Evolutionary conservation across 1,140 invertebrate species (phyloP), one percentile per base, ranked within the genome.

Genomic region (Luehdorfia chinensis): DNA sequence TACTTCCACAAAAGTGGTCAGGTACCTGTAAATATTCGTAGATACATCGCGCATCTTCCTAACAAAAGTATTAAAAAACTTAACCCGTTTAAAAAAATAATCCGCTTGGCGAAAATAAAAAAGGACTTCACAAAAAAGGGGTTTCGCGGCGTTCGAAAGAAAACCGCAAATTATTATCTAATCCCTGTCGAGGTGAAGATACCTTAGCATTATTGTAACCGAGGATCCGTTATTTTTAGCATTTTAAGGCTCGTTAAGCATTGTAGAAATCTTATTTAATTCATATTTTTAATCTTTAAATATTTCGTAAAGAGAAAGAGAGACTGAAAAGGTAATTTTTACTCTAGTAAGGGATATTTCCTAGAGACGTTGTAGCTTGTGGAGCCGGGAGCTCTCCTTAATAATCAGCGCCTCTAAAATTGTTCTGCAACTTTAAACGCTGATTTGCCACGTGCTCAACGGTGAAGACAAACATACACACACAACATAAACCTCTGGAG

Each of bases 41-140:
- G 37, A 25, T 23, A 41, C 6, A 11, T 34, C 14, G 27, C 14
- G 18, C 8, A 14, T 39, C 21, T 13, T 19, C 13, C 25, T 13
- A 32, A 49, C 52, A 50, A 50, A 53, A 43, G 28, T 23, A 25
- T 46, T 44, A 44, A 66, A 71, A 79, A 73, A 75, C 48, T 63
- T 68, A 81, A 69, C 71, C 66, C 60, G 49, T 73, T 73, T 64
- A 51, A 77, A 83, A 74, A 79, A 74, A 70, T 79, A 79, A 83
- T 83, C 78, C 61, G 70, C 78, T 83, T 79, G 76, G 67, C 69
- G 28, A 67, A 66, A 55, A 57, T 60, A 60, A 75, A 67, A 65
- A 59, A 60, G 51, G 47, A 60, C 32, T 23, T 33, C 44, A 16
- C 45, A 32, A 56, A 66, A 67, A 75, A 76, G 62, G 61, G 70